These are phyloP conservation scores for Heterodera filipjevi DNA, from an alignment of 2,888 invertebrate genomes.

Conservation along the genomic window DNA sequence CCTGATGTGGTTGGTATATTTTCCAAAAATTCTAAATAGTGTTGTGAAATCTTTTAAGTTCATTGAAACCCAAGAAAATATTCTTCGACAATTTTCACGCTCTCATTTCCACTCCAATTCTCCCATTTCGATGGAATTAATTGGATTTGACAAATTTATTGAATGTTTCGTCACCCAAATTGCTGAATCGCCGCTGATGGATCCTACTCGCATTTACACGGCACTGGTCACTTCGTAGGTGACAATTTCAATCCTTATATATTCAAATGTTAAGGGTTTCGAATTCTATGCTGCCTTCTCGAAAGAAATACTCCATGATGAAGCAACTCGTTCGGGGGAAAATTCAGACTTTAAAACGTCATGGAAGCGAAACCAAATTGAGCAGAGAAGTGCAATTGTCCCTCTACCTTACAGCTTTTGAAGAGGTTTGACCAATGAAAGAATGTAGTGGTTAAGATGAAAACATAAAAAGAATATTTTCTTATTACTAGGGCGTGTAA, in stretches of 20 bases:
- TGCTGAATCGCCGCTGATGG: slow-evolving; percentile 20
- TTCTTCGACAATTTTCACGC: slow-evolving; percentile 26
- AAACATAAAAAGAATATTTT: too few relatives aligned
- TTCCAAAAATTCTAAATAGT: too few relatives aligned
- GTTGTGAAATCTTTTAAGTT: slow-evolving; percentile 31
- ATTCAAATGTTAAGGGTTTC: background rate
- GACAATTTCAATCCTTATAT: background rate
- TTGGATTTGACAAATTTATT: slow-evolving; percentile 7
- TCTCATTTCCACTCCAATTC: slow-evolving; percentile 15
- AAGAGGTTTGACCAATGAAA: background rate
- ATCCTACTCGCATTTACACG: slow-evolving; percentile 18
- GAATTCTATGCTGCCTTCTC: background rate
- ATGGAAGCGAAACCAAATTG: background rate
- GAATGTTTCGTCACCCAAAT: slow-evolving; percentile 8
- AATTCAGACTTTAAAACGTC: background rate
- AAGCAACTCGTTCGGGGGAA: background rate
- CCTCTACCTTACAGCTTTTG: background rate
- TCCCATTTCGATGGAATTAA: slow-evolving; percentile 15
- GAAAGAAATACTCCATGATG: background rate
- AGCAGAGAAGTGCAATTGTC: slow-evolving; percentile 1
- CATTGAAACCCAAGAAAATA: slow-evolving; percentile 21
- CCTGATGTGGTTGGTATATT: slow-evolving; percentile 29
- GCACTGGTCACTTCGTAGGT: slow-evolving; percentile 11
- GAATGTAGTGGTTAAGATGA: background rate
- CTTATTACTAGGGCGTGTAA: too few relatives aligned